phyloP scores from a whole-genome alignment of 2,888 invertebrate species.

The Rhingia campestris region DNA sequence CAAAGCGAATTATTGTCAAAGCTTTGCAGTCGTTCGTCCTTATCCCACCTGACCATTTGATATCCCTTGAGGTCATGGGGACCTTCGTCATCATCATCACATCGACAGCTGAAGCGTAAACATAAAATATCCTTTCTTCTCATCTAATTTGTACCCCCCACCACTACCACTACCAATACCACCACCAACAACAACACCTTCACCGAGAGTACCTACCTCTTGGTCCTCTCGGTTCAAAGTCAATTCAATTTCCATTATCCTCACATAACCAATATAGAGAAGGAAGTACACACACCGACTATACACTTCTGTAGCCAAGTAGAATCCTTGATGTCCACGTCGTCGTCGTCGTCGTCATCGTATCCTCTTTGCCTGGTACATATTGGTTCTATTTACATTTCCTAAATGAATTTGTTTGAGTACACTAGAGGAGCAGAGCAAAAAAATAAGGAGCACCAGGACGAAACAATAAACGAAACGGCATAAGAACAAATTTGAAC shows the following conservation, averaged over 20 bases:
- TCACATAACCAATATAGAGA: constrained; percentile 37
- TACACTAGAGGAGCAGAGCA: not conserved
- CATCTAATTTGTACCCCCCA: constrained; percentile 41
- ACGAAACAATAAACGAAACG: constrained; percentile 42
- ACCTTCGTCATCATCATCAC: constrained; percentile 15
- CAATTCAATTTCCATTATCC: constrained; percentile 69
- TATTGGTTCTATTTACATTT: constrained; percentile 51
- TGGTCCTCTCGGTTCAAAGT: constrained; percentile 40
- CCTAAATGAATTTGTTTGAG: constrained; percentile 60
- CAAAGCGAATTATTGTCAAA: constrained; percentile 62
- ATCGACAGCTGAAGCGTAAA: constrained; percentile 11
- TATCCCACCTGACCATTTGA: constrained; percentile 43
- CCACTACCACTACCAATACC: not conserved
- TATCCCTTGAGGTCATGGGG: constrained; percentile 24
- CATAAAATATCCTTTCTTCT: constrained; percentile 41
- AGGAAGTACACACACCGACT: constrained; percentile 2
- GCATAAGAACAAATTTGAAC: constrained; percentile 37
- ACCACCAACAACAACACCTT: too few relatives aligned
- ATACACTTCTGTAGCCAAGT: not conserved
- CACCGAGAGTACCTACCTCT: not conserved
- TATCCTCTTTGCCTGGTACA: not conserved
- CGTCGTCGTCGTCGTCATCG: too few relatives aligned
- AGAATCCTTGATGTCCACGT: constrained; percentile 31
- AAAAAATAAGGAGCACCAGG: not conserved
- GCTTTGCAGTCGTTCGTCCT: constrained; percentile 12